Base-by-base conservation (phyloP, 37 sponge, comb jelly and placozoan genomes). In the Halichondria panicea region DNA sequence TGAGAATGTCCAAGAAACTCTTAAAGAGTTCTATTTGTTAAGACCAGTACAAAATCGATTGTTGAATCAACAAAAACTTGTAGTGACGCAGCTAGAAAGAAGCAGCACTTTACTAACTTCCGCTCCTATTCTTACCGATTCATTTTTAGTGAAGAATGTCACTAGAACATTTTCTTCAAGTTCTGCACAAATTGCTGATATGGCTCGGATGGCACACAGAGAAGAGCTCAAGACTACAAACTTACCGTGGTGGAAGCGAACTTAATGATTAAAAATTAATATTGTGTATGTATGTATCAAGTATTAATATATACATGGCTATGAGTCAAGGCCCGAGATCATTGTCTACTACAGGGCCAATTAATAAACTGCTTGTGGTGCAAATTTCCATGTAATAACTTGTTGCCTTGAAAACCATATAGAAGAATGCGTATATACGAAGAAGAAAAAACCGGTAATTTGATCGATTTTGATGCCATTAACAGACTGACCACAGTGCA, bases 191-290 rank as follows among this genome's bases (percentile, higher is more conserved):
- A 64, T 90, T 24, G 77, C 77, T 32, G 70, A 31, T n/a, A 90
- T 90, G 91, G 91, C 86, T 31, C 57, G 60, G 72, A 79, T 32
- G 9, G 86, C 86, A 30, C 91, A 90, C 81, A 44, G 27, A 6
- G 86, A 90, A 43, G 86, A 90, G 56, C 31, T 90, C 68, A 85
- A 64, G 43, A 59, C 86, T 2, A 46, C 71, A 41, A 37, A 53
- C 40, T 67, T 76, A 24, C 86, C 86, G 4, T 90, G 86, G 82
- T 85, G 86, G 86, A 74, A 84, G 46, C 41, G 60, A 55, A 30
- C 58, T 58, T 21, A 4, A 30, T n/a, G n/a, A n/a, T n/a, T n/a
- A n/a, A n/a, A n/a, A n/a, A n/a, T n/a, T n/a, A n/a, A n/a, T n/a
- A n/a, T n/a, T n/a, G n/a, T n/a, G n/a, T n/a, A n/a, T n/a, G n/a